Conservation (phyloP, 2,797 vertebrate species). For the Anguilla anguilla region DNA sequence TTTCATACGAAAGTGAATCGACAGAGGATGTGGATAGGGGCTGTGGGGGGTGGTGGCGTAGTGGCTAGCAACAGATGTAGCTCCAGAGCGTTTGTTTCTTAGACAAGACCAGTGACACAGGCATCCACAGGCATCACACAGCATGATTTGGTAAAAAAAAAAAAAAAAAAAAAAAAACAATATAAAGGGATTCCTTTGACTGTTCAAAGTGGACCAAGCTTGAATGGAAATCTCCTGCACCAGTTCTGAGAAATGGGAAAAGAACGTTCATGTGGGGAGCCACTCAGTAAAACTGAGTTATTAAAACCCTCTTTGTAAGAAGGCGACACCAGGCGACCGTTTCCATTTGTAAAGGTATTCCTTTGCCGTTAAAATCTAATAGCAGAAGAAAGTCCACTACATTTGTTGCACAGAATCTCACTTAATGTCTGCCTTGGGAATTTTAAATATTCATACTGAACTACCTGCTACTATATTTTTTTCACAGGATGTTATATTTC, state of each 20-base stretch:
- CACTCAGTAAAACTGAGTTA: not conserved
- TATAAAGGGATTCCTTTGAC: not conserved
- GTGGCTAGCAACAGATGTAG: not conserved
- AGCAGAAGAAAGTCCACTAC: not conserved
- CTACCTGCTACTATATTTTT: slow-evolving; percentile 6
- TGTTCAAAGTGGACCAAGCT: not conserved
- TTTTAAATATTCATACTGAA: slow-evolving; percentile 29
- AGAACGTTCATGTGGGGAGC: not conserved
- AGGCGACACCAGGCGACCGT: not conserved
- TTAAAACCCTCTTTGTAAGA: slow-evolving; percentile 11
- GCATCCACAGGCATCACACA: not conserved
- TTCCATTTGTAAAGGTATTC: slow-evolving; percentile 6
- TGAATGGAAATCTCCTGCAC: not conserved
- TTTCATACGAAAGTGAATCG: not conserved
- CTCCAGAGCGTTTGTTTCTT: not conserved
- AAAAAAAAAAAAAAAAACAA: not conserved
- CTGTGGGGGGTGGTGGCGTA: too few relatives aligned
- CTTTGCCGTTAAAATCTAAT: slow-evolving; percentile 12
- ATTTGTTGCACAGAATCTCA: slow-evolving; percentile 11
- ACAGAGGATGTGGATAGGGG: too few relatives aligned
- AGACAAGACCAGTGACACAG: not conserved
- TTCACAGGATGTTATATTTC: not conserved
- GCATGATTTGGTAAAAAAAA: not conserved
- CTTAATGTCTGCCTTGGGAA: not conserved
- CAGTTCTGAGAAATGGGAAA: not conserved